Evolutionary conservation across 2,113 vertebrate genomes (phyloP).

Genomic region (Oreamnos americanus): DNA sequence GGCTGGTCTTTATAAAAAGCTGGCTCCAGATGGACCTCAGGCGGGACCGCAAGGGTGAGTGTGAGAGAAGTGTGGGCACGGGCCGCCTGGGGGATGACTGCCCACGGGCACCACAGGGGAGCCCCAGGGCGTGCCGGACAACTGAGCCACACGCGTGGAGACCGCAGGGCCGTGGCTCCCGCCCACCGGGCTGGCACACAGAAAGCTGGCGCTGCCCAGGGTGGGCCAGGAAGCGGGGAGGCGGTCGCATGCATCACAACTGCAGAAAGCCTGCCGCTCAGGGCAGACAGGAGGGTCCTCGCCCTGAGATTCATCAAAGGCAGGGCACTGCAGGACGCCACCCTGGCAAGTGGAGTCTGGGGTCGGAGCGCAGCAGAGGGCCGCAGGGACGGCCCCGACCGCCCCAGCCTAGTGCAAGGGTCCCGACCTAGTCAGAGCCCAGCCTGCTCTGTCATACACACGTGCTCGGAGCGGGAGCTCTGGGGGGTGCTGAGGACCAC

Average conservation of each 20-base stretch:
- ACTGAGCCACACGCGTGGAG: neutral
- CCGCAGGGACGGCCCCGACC: fast-evolving
- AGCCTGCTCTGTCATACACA: neutral
- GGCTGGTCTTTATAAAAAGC: neutral
- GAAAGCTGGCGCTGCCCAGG: neutral
- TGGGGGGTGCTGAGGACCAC: neutral
- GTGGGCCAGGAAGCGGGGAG: neutral
- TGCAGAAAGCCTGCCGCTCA: fast-evolving
- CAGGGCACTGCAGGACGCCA: neutral
- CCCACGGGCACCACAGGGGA: neutral
- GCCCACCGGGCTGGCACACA: neutral
- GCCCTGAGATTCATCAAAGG: fast-evolving
- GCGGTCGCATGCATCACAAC: fast-evolving
- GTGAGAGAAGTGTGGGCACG: neutral
- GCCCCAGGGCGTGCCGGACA: neutral
- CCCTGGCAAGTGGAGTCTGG: neutral
- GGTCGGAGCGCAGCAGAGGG: too few species aligned
- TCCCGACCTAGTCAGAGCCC: neutral
- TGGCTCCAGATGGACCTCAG: fast-evolving
- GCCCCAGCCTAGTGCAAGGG: neutral
- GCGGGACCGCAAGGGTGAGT: fast-evolving
- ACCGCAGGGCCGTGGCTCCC: neutral
- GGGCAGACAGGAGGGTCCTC: neutral
- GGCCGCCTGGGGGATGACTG: fast-evolving
- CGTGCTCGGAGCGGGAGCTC: neutral